A percentile compares a stretch with the other conserved stretches of the same genome.
Conservation (phyloP, 2,797 vertebrate species). For the Ficedula albicollis region DNA sequence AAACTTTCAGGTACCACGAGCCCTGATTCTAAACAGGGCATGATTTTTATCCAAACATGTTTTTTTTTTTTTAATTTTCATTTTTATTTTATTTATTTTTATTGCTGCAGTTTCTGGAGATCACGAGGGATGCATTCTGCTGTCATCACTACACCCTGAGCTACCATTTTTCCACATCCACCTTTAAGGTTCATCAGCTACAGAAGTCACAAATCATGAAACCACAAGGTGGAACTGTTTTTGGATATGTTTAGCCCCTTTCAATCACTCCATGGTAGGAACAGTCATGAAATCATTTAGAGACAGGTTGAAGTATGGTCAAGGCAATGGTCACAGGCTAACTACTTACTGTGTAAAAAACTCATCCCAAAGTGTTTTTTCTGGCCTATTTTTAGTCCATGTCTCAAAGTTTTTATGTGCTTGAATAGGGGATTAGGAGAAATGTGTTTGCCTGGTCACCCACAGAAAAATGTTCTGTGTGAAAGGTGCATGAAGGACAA, state of each 20-base stretch:
- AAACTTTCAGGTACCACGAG: not conserved
- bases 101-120: not conserved
- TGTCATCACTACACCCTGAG: not conserved
- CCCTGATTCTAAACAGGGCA: not conserved
- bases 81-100: no score
- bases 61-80: no score
- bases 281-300: not conserved
- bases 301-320: not conserved
- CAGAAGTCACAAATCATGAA: not conserved
- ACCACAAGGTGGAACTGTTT: not conserved
- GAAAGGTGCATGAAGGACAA: not conserved
- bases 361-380: not conserved
- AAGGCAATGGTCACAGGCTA: not conserved
- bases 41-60: not conserved
- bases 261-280: not conserved
- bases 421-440: not conserved
- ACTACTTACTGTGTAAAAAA: not conserved
- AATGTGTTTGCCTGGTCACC: not conserved
- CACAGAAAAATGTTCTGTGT: not conserved
- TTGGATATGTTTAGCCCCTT: rapidly evolving
- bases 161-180: not conserved
- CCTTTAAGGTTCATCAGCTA: not conserved
- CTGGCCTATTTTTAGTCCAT: not conserved
- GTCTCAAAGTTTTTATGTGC: not conserved
- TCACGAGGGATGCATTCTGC: not conserved